Percentiles rank a stretch among this genome's conserved stretches.
Evolutionary conservation across 2,113 vertebrate species (phyloP).

Genomic region (human (Homo sapiens)): DNA sequence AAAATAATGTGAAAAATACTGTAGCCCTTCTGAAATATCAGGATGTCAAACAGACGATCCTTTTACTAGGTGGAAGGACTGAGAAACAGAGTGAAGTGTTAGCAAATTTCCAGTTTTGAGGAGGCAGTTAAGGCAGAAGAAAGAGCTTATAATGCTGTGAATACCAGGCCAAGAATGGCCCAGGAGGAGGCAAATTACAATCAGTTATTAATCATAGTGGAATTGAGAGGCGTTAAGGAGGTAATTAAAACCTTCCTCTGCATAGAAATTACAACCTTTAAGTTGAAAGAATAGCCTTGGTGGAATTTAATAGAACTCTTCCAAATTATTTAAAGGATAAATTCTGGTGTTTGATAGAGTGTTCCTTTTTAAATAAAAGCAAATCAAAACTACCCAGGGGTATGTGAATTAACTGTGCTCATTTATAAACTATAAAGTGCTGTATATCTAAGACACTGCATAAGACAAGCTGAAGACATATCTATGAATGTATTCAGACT

Average conservation of each 20-base stretch:
- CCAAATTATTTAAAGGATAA: constrained; percentile 53
- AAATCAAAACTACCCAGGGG: constrained; percentile 51
- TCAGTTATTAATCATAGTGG: constrained; percentile 48
- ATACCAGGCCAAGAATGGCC: background rate
- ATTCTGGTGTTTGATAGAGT: constrained; percentile 22
- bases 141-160: background rate
- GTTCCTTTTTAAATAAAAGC: constrained; percentile 53
- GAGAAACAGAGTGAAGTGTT: background rate
- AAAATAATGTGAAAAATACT: background rate
- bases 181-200: constrained; percentile 44
- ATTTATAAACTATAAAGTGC: constrained; percentile 63
- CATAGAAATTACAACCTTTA: constrained; percentile 25
- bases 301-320: constrained; percentile 38
- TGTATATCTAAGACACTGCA: constrained; percentile 52
- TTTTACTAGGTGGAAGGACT: background rate
- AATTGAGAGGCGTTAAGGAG: constrained; percentile 44
- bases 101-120: background rate
- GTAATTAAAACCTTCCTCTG: constrained; percentile 48
- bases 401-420: constrained; percentile 65
- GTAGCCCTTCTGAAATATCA: background rate
- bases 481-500: background rate
- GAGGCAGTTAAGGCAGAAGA: background rate
- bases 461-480: constrained; percentile 18
- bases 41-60: background rate
- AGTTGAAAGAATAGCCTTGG: constrained; percentile 24